These are phyloP conservation scores for Tenualosa ilisha DNA, from an alignment of 2,797 vertebrate species.

Conservation along the genomic window DNA sequence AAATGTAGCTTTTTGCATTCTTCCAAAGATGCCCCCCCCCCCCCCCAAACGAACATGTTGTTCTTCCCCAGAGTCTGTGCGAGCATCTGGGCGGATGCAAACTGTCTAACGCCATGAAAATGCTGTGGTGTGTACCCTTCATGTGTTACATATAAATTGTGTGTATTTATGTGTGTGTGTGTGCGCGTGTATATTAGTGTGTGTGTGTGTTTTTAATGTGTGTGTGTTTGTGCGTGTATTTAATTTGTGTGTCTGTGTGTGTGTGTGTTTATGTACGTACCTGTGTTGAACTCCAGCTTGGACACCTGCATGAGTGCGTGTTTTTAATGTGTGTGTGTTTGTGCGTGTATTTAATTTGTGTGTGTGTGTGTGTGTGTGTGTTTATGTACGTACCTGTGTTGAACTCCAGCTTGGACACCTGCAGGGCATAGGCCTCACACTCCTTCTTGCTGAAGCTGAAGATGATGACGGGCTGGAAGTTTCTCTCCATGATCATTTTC, in stretches of 20 bases:
- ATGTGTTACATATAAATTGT: not conserved
- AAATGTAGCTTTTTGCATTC: not conserved
- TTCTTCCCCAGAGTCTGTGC: not conserved
- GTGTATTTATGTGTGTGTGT: not conserved
- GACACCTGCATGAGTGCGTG: conserved; percentile 97
- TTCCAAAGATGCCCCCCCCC: not conserved
- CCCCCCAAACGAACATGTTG: not conserved
- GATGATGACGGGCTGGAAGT: conserved; percentile 98
- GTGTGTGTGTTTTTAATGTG: conserved; percentile 41
- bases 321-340: too few relatives aligned
- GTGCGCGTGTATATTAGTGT: not conserved
- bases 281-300: conserved; percentile 96
- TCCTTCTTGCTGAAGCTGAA: conserved; percentile 99
- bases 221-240: too few relatives aligned
- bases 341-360: not conserved
- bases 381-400: conserved; percentile 81
- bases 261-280: conserved; percentile 62
- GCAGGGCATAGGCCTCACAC: conserved; percentile 96
- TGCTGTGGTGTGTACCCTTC: not conserved
- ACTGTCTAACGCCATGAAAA: not conserved
- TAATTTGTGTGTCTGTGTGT: not conserved
- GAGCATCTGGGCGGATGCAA: too few relatives aligned
- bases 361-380: not conserved
- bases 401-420: conserved; percentile 96
- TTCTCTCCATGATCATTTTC: conserved; percentile 99